These are phyloP conservation scores for Tamias sibiricus DNA, from an alignment of 2,113 vertebrate species.

Conservation along the genomic window DNA sequence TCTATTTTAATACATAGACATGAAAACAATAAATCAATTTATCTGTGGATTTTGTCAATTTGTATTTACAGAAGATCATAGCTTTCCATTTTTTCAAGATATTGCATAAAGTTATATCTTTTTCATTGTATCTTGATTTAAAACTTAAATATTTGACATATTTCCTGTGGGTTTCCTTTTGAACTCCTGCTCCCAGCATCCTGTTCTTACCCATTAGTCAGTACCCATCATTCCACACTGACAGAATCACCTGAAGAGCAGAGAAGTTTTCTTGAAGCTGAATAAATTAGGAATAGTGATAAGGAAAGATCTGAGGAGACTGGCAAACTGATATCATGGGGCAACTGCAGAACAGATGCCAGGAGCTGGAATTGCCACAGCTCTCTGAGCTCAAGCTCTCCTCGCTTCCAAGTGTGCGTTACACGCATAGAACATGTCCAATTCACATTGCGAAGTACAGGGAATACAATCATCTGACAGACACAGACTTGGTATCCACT, in stretches of 20 bases:
- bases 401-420: no score
- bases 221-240: background rate
- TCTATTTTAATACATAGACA: background rate
- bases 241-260: background rate
- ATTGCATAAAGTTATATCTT: background rate
- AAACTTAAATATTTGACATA: background rate
- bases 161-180: background rate
- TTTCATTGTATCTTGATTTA: background rate
- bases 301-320: background rate
- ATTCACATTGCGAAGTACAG: background rate
- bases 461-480: background rate
- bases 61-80: background rate
- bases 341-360: background rate
- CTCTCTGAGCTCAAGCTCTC: background rate
- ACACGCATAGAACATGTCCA: background rate
- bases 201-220: background rate
- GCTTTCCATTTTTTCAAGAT: background rate
- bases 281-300: background rate
- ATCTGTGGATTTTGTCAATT: background rate
- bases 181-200: background rate
- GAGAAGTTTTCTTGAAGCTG: background rate
- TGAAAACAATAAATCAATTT: background rate
- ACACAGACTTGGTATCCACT: background rate
- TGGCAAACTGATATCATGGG: background rate
- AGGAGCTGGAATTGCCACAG: background rate